phyloP scores from a whole-genome alignment of 2,113 vertebrate genomes.

The Anolis carolinensis region DNA sequence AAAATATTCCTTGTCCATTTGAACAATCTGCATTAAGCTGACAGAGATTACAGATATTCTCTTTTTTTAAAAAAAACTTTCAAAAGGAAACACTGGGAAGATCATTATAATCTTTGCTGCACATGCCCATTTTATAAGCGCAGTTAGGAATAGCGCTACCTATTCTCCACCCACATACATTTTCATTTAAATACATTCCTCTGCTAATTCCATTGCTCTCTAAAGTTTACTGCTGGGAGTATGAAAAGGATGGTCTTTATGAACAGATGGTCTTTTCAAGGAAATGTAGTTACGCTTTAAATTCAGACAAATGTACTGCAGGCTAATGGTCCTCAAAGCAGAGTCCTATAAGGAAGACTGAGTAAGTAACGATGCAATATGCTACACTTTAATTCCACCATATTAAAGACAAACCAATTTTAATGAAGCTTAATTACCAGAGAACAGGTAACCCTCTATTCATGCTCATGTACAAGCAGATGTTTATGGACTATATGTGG shows the following conservation, averaged over 20 bases:
- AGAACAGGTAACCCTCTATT: conserved; percentile 72
- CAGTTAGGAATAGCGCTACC: conserved; percentile 43
- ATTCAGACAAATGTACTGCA: conserved; percentile 78
- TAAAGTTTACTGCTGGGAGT: conserved; percentile 67
- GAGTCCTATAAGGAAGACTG: conserved; percentile 67
- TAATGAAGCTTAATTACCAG: conserved; percentile 74
- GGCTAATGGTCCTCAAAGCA: conserved; percentile 71
- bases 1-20: conserved; percentile 39
- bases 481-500: conserved; percentile 82
- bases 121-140: conserved; percentile 36
- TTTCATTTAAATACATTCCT: conserved; percentile 63
- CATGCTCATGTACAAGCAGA: conserved; percentile 72
- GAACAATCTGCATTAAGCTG: conserved; percentile 59
- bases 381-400: conserved; percentile 71
- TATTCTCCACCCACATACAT: conserved; percentile 48
- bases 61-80: conserved; percentile 8
- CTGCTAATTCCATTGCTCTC: conserved; percentile 46
- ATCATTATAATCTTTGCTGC: conserved; percentile 46
- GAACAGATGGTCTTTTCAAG: conserved; percentile 81
- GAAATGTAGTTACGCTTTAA: conserved; percentile 74
- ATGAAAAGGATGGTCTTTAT: conserved; percentile 66
- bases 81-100: conserved; percentile 45
- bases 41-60: conserved; percentile 53
- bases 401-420: conserved; percentile 72
- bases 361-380: conserved; percentile 53